Evolutionary conservation across 2,797 vertebrate genomes (phyloP).

Genomic region (Urosaurus nigricauda): DNA sequence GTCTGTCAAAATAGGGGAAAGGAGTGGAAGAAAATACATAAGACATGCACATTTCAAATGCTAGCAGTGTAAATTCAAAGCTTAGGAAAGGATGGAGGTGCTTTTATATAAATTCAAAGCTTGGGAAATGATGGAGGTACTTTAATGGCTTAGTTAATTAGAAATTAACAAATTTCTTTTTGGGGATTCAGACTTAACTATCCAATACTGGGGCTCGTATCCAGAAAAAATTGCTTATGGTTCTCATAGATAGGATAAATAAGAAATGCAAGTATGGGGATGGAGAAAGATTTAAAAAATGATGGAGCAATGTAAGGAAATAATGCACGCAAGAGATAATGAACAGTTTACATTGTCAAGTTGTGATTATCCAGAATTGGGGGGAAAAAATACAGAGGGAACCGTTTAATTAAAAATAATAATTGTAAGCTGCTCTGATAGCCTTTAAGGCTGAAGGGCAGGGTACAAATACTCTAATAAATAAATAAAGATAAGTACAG

Average conservation of each 20-base stretch:
- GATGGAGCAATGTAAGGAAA: not conserved
- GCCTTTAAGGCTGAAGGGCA: too few species aligned
- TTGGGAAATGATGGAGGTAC: not conserved
- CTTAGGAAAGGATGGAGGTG: not conserved
- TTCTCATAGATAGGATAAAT: not conserved
- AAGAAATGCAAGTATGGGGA: not conserved
- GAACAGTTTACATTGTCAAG: too few species aligned
- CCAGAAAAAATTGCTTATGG: not conserved
- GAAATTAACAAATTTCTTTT: not conserved
- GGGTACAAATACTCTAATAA: too few species aligned
- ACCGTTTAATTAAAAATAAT: too few species aligned
- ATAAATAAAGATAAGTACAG: too few species aligned
- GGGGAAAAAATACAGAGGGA: too few species aligned
- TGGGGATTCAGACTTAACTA: not conserved
- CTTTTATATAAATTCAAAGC: not conserved
- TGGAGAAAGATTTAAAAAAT: not conserved
- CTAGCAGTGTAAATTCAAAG: not conserved
- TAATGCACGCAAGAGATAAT: not conserved
- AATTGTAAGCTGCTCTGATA: too few species aligned
- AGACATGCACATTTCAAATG: not conserved
- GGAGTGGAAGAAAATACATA: not conserved
- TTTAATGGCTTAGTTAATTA: not conserved
- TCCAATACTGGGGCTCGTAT: not conserved
- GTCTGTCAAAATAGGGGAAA: constrained; percentile 2
- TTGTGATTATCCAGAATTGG: too few species aligned